Evolutionary conservation across 2,797 vertebrate genomes (phyloP), one percentile per base, ranked within the genome.

Genomic region (Odontamblyopus lacepedii): DNA sequence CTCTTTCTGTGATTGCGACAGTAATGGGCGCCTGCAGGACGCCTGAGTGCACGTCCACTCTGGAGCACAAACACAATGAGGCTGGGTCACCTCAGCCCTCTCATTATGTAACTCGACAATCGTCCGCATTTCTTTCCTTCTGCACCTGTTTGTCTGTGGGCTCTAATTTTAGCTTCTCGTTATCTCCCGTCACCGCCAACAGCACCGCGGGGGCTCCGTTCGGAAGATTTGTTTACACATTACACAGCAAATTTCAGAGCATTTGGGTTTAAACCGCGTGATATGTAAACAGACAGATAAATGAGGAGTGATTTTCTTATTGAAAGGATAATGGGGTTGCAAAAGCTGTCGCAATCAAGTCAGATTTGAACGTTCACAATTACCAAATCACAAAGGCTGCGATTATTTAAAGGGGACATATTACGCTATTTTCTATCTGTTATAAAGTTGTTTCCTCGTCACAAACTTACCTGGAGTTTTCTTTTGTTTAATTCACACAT

Each of bases 1-100:
- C 2, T 0, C 4, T 11, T 3, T 16, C 57, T 30, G 12, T 60
- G 27, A 51, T 74, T 48, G 69, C 41, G 72, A 56, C 80, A 76
- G 80, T 79, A 78, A 71, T 79, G 80, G 83, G 80, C 77, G 48
- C 27, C 74, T 71, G 68, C 65, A 62, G 66, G 56, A 77, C 61
- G 73, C 69, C 16, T 57, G 76, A 8, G 65, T 78, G 63, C 77
- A 35, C 38, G 62, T 71, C 55, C 18, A 38, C 60, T 69, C 77
- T 70, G 62, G 73, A 63, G 69, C 1, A 5, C 51, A 48, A 64
- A 64, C 41, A 38, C 71, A 79, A 85, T 83, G 74, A 87, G 12
- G 12, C 44, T 4, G 44, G 12, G 53, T 23, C 70, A 63, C 64
- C 80, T 67, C 63, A 83, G 32, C 48, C 57, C 81, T 66, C 51